Conservation (phyloP, 1,140 invertebrate species). For the Sesamia nonagrioides region DNA sequence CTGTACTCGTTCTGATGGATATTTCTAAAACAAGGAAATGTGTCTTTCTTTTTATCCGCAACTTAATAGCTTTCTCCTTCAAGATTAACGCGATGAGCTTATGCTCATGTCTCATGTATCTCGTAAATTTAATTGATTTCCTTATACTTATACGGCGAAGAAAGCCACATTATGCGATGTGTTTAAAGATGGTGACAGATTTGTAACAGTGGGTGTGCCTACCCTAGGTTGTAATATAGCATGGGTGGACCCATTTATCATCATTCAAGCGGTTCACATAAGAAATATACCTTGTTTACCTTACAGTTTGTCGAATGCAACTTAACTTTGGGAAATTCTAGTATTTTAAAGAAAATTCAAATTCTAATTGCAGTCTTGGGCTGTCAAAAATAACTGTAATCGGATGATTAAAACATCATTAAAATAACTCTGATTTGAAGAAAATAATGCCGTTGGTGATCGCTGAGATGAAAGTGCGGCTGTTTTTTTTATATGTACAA, state of each 20-base stretch:
- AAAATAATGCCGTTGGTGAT: no score
- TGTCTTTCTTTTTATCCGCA: conserved; percentile 27
- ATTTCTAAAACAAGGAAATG: conserved; percentile 55
- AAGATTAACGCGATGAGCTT: not conserved
- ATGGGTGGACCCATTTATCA: not conserved
- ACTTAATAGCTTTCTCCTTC: conserved; percentile 45
- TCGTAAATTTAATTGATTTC: no score
- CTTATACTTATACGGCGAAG: conserved; percentile 38
- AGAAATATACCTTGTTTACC: not conserved
- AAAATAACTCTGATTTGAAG: no score
- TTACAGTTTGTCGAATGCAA: not conserved
- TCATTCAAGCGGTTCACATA: not conserved
- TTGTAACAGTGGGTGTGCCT: conserved; percentile 12
- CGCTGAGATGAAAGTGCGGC: no score
- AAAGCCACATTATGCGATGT: conserved; percentile 16
- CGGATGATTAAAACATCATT: no score
- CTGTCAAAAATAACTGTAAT: no score
- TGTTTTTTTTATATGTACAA: no score
- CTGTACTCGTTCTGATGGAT: conserved; percentile 49
- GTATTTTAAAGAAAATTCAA: no score
- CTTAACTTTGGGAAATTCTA: not conserved
- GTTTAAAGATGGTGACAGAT: not conserved
- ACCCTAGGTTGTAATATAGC: not conserved
- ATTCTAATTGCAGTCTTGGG: no score
- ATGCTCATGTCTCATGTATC: no score